phyloP scores from a whole-genome alignment of 1,140 invertebrate species.

The Drosophila novamexicana region DNA sequence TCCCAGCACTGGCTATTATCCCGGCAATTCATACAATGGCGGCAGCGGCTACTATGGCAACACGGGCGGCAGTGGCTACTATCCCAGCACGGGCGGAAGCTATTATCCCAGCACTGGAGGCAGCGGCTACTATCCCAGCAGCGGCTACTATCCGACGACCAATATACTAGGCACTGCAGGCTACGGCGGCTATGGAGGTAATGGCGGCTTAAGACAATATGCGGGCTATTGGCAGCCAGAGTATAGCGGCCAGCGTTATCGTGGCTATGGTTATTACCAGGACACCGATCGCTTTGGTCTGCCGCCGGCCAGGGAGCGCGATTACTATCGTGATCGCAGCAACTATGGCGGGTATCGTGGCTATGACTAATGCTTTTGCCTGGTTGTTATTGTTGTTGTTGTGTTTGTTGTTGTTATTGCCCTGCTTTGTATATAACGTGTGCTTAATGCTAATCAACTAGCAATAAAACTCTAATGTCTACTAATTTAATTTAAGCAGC shows the following conservation, averaged over 20 bases:
- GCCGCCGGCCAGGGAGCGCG: slow-evolving; percentile 53
- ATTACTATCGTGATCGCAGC: slow-evolving; percentile 41
- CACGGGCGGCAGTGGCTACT: slow-evolving; percentile 9
- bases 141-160: slow-evolving; percentile 66
- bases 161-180: slow-evolving; percentile 71
- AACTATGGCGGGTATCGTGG: slow-evolving; percentile 54
- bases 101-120: slow-evolving; percentile 30
- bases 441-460: slow-evolving; percentile 29
- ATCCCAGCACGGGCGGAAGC: slow-evolving; percentile 27
- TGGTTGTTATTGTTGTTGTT: slow-evolving; percentile 27
- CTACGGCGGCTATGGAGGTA: slow-evolving; percentile 84
- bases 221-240: slow-evolving; percentile 83
- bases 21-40: slow-evolving; percentile 4
- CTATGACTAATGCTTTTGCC: slow-evolving; percentile 60
- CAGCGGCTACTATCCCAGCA: slow-evolving; percentile 26
- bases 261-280: slow-evolving; percentile 78
- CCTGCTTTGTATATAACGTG: slow-evolving; percentile 41
- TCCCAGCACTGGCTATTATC: slow-evolving; percentile 56
- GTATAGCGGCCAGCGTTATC: slow-evolving; percentile 78
- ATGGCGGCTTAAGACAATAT: slow-evolving; percentile 84
- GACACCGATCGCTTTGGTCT: slow-evolving; percentile 79
- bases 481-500: slow-evolving; percentile 39
- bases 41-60: slow-evolving; percentile 32
- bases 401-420: slow-evolving; percentile 44
- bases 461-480: slow-evolving; percentile 43